Base-by-base conservation (phyloP, 2,797 vertebrate species). In the Crenichthys baileyi region DNA sequence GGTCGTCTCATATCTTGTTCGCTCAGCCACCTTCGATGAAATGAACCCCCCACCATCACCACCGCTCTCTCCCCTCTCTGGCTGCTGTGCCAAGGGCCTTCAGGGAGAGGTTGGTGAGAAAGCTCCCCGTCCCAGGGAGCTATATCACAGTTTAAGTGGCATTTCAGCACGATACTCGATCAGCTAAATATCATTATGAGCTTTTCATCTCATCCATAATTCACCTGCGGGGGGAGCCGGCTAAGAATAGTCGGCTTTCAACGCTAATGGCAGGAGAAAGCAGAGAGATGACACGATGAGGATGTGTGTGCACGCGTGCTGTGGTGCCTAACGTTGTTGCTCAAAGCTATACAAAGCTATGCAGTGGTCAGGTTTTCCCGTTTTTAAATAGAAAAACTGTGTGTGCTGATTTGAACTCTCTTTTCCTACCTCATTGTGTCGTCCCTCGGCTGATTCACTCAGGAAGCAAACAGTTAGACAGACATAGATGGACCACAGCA, bases 181-280 rank as follows among this genome's bases (percentile, higher is more conserved):
- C 93, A 89, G 90, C 81, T 85, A 90, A 93, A 93, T 93, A 93
- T 92, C 89, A 84, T 91, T 83, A 86, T 72, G 76, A 91, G 91
- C 93, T 91, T 90, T 90, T 88, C 87, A 92, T 88, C 93, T 94
- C 94, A 94, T 94, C 87, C 85, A 95, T 95, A 93, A 94, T 95
- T 95, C 88, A 95, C 91, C 92, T 88, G 83, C 56, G 72, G 84
- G 15, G 87, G 79, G 86, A 76, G 85, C 77, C 53, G 2, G 89
- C 89, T 90, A 93, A 91, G 90, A 93, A 92, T 94, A 92, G 90
- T 61, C 12, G 16, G 44, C 79, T 81, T 79, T 86, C 77, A 79
- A 76, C 26, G 79, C 79, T 73, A 63, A 76, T 73, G 78, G 79
- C 80, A 86, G 78, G 71, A 70, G 73, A 36, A 31, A 63, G 44